Percentiles rank a stretch among this genome's conserved stretches.
phyloP scores from a whole-genome alignment of 1,140 invertebrate species.

The Mactra quadrangularis region DNA sequence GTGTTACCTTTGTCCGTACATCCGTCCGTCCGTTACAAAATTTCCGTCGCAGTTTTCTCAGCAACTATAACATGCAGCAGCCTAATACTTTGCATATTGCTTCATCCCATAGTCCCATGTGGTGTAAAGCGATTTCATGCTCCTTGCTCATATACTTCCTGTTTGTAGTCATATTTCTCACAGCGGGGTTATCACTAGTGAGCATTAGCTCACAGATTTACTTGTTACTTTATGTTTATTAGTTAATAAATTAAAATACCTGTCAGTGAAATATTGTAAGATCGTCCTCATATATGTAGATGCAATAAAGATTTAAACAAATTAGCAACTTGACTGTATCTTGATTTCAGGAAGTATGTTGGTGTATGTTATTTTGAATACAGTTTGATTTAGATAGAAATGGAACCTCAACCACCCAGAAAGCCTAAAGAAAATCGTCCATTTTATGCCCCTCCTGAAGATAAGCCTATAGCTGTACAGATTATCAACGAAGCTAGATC shows the following conservation, averaged over 20 bases:
- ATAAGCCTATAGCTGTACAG: slow-evolving; percentile 88
- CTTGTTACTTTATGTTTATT: too few species aligned
- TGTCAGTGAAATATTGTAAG: not conserved
- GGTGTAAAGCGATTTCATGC: too few species aligned
- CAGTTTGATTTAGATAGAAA: not conserved
- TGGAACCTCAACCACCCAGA: slow-evolving; percentile 62
- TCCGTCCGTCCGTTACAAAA: too few species aligned
- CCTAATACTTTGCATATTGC: too few species aligned
- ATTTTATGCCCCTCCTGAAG: slow-evolving; percentile 83
- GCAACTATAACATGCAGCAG: too few species aligned
- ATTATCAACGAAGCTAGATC: slow-evolving; percentile 90
- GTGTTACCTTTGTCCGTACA: too few species aligned
- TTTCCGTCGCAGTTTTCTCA: too few species aligned
- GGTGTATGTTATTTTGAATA: not conserved
- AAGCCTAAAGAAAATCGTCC: slow-evolving; percentile 75
- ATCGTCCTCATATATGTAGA: not conserved
- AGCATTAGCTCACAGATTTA: too few species aligned
- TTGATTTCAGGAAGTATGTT: slow-evolving; percentile 5
- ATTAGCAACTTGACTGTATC: not conserved
- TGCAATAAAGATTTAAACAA: not conserved
- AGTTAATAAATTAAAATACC: not conserved
- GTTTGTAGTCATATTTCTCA: too few species aligned
- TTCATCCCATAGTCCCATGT: too few species aligned
- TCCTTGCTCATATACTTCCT: too few species aligned
- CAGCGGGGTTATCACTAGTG: too few species aligned